Percentiles rank a stretch among this genome's conserved stretches.
Evolutionary conservation across 2,888 invertebrate species (phyloP).

Genomic region (Adela reaumurella): DNA sequence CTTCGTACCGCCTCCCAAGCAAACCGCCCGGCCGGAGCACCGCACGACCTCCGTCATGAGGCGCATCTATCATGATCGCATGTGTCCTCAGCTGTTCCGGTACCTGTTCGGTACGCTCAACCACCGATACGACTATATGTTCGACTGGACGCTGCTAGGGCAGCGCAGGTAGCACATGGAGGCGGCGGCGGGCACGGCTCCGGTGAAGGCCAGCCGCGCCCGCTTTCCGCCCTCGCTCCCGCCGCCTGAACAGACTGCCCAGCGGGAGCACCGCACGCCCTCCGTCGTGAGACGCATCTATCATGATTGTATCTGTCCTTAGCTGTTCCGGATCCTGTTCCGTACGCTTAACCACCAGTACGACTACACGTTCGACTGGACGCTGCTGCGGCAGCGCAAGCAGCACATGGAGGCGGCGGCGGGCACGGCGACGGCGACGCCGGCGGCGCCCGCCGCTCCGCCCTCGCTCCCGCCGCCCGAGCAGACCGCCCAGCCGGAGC

Average conservation of each 20-base stretch:
- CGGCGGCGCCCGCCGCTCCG: conserved; percentile 31
- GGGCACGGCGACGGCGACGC: conserved; percentile 42
- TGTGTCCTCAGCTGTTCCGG: conserved; percentile 69
- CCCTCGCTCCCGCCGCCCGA: conserved; percentile 19
- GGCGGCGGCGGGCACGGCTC: conserved; percentile 27
- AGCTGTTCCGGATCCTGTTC: conserved; percentile 95
- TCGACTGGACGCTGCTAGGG: conserved; percentile 99
- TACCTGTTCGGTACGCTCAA: conserved; percentile 99
- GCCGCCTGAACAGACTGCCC: no score
- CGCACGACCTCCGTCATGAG: neutral
- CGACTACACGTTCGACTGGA: conserved; percentile 99
- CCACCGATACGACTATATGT: conserved; percentile 98
- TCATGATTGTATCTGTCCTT: conserved; percentile 8
- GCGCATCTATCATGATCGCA: neutral
- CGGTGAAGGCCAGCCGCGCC: conserved; percentile 21
- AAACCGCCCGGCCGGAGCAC: no score
- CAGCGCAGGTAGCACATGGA: conserved; percentile 68
- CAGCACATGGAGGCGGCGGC: conserved; percentile 43
- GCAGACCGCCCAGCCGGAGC: conserved; percentile 27
- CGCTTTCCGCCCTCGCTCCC: no score
- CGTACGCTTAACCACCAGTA: conserved; percentile 99
- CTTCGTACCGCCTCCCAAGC: no score
- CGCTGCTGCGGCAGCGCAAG: conserved; percentile 92
- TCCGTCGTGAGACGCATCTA: neutral
- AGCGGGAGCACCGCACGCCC: neutral